phyloP scores from a whole-genome alignment of 2,113 vertebrate species.

The Lathamus discolor region DNA sequence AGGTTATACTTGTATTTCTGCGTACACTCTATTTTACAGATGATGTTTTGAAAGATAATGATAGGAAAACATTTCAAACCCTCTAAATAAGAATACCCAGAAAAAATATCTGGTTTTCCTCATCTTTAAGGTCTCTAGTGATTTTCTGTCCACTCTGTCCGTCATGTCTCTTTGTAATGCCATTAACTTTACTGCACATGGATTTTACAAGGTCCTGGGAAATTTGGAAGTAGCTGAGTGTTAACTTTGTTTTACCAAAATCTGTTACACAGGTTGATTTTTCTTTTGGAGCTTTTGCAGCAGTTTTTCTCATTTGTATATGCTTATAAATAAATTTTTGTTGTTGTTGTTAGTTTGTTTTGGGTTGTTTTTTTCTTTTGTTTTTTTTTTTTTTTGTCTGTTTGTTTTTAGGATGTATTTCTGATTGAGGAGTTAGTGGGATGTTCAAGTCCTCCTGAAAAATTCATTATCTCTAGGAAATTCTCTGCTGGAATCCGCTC shows the following conservation, averaged over 20 bases:
- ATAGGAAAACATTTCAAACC: not conserved
- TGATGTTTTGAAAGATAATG: not conserved
- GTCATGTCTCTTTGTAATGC: not conserved
- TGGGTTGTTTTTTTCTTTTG: not conserved
- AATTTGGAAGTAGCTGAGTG: not conserved
- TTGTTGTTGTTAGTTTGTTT: not conserved
- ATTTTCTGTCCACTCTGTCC: not conserved
- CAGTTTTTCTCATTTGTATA: not conserved
- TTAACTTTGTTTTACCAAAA: not conserved
- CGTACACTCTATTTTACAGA: not conserved
- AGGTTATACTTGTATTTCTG: not conserved
- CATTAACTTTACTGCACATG: not conserved
- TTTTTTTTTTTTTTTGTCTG: not conserved
- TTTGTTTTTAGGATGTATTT: not conserved
- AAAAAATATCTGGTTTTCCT: not conserved
- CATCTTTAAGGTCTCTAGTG: not conserved
- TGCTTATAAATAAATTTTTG: not conserved
- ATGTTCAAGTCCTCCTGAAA: not conserved
- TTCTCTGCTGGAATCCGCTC: not conserved
- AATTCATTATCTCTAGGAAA: not conserved
- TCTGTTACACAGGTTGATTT: not conserved
- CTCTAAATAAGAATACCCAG: not conserved
- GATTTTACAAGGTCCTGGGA: not conserved
- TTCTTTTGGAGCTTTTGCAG: not conserved
- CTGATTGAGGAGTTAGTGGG: not conserved